Evolutionary conservation across 35 echinoderm and acorn worm genomes (phyloP), one percentile per base, ranked within the genome.

Genomic region (Heliocidaris tuberculata): DNA sequence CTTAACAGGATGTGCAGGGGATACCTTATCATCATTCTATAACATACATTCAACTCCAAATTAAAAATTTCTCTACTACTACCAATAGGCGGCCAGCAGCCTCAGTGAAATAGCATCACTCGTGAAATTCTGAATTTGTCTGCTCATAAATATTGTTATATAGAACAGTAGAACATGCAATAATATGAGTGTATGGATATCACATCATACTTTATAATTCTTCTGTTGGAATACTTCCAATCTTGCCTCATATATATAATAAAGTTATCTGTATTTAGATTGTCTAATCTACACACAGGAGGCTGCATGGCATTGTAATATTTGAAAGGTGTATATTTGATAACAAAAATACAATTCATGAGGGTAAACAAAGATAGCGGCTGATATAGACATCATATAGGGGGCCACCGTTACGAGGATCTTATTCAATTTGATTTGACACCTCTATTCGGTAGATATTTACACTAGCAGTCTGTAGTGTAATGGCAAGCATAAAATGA

Each of bases 151-250:
- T 56, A 13, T 11, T 56, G 52, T 56, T 10, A 56, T 15, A 56
- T 56, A 11, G 52, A 56, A 56, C 7, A 2, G 52, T 10, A 15
- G 15, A 56, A 9, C 52, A 56, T 56, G 52, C 52, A 56, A 56
- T 56, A 56, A 56, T 78, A 78, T 78, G 19, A 78, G 27, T 78
- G 65, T 27, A 21, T 78, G 65, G 21, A n/a, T 78, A 15, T 78
- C 19, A 78, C 19, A 78, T 78, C 65, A 4, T 19, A 78, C 15
- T 15, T 56, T 11, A 10, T 9, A 56, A 9, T 78, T 78, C 65
- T 78, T 27, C 21, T 78, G 65, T 78, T 78, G 65, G 65, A 78
- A 78, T 78, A 78, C 65, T 78, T 78, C 65, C 65, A 78, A 56
- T 27, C 27, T 78, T 78, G 7, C 65, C 8, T 27, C n/a, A n/a